Conservation (phyloP, 2,797 vertebrate genomes). For the Cossypha niveicapilla region DNA sequence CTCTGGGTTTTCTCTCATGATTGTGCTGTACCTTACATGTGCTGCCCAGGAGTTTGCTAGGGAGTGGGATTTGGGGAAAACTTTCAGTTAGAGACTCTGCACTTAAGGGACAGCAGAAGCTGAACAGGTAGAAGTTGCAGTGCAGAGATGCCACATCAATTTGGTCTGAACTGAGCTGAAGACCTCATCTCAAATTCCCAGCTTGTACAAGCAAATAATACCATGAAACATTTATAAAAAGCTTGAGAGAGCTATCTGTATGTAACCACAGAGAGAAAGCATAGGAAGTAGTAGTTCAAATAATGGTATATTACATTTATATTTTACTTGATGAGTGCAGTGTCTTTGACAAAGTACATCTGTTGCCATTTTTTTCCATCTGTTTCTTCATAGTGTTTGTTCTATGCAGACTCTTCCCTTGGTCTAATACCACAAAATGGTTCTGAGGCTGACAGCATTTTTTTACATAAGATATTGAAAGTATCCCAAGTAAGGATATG, state of each 20-base stretch:
- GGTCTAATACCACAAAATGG: not conserved
- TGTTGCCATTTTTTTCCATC: not conserved
- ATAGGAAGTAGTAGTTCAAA: not conserved
- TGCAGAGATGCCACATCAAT: not conserved
- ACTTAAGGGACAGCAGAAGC: not conserved
- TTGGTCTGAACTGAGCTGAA: not conserved
- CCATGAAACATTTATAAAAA: conserved; percentile 12
- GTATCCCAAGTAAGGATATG: not conserved
- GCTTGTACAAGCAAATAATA: not conserved
- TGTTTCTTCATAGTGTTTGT: not conserved
- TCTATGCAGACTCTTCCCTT: not conserved
- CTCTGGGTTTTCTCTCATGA: not conserved
- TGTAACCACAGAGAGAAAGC: not conserved
- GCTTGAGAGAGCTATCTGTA: not conserved
- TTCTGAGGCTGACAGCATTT: not conserved
- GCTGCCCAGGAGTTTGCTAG: not conserved
- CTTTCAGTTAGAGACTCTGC: not conserved
- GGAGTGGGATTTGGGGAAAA: not conserved
- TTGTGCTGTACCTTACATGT: not conserved
- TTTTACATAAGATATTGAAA: not conserved
- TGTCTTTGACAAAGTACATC: not conserved
- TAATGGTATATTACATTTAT: not conserved
- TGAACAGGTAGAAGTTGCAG: not conserved
- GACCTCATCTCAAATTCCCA: conserved; percentile 10
- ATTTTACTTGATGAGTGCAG: not conserved